A percentile compares a stretch with the other conserved stretches of the same genome.
phyloP scores from a whole-genome alignment of 2,113 vertebrate genomes.

The Seriola aureovittata region DNA sequence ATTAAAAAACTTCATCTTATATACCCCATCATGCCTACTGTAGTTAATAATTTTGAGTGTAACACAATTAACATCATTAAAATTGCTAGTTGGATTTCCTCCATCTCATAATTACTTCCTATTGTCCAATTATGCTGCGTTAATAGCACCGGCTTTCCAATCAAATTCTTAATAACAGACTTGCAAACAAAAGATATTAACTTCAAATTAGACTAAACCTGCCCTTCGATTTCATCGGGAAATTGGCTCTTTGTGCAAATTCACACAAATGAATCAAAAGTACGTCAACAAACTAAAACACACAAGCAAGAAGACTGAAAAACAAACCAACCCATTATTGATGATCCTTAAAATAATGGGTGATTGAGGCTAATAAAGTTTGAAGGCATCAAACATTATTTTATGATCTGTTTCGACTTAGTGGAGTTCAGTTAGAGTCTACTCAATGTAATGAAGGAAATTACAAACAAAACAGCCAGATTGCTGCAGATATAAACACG shows the following conservation, averaged over 20 bases:
- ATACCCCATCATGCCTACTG: background rate
- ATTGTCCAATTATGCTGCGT: background rate
- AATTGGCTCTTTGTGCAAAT: conserved; percentile 10
- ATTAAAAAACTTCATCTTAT: background rate
- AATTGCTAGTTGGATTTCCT: background rate
- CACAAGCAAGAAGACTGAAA: background rate
- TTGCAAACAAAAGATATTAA: conserved; percentile 11
- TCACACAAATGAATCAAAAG: background rate
- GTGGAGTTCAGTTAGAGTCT: background rate
- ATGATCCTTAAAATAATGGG: background rate
- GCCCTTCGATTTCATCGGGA: conserved; percentile 11
- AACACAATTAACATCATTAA: conserved; percentile 1
- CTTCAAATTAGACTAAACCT: conserved; percentile 7
- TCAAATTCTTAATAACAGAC: conserved; percentile 8
- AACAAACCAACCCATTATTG: background rate
- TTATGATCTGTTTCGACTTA: background rate
- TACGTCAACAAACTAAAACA: background rate
- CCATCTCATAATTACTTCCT: background rate
- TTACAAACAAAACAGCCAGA: background rate
- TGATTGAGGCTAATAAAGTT: background rate
- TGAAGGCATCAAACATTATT: background rate
- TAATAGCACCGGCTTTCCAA: conserved; percentile 1
- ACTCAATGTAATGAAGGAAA: background rate
- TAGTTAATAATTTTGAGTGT: background rate
- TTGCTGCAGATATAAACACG: background rate